These are phyloP conservation scores for Cephus cinctus DNA, from an alignment of 1,140 invertebrate genomes.

Conservation along the genomic window DNA sequence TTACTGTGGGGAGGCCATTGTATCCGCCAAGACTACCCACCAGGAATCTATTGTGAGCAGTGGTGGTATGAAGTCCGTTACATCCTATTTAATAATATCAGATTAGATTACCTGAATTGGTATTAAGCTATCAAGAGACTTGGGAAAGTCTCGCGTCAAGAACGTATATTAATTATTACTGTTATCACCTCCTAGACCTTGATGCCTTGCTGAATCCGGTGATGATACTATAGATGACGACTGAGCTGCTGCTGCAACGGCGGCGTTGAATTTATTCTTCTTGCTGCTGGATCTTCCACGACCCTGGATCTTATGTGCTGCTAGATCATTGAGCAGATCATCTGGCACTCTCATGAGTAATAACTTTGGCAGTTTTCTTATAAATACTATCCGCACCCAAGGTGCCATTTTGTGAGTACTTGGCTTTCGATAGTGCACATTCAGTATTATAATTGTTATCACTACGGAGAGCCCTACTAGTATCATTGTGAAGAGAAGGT, in stretches of 20 bases:
- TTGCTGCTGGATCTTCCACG: constrained; percentile 56
- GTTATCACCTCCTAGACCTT: constrained; percentile 51
- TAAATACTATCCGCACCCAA: constrained; percentile 88
- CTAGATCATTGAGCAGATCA: constrained; percentile 74
- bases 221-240: constrained; percentile 71
- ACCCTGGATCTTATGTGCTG: constrained; percentile 72
- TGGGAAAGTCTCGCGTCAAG: background rate
- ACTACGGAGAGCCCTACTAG: constrained; percentile 95
- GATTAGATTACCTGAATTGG: background rate
- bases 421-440: constrained; percentile 98
- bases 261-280: constrained; percentile 69
- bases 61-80: constrained; percentile 74
- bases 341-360: constrained; percentile 84
- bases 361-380: constrained; percentile 78
- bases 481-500: constrained; percentile 98
- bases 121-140: background rate
- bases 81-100: constrained; percentile 53
- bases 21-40: constrained; percentile 70
- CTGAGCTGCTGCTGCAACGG: constrained; percentile 64
- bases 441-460: constrained; percentile 96
- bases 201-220: constrained; percentile 68
- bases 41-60: constrained; percentile 72
- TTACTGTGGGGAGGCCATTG: constrained; percentile 77
- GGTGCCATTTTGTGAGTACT: constrained; percentile 96
- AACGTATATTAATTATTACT: background rate